Evolutionary conservation across 2,888 invertebrate species (phyloP), one percentile per base, ranked within the genome.

Genomic region (Nineta flava): DNA sequence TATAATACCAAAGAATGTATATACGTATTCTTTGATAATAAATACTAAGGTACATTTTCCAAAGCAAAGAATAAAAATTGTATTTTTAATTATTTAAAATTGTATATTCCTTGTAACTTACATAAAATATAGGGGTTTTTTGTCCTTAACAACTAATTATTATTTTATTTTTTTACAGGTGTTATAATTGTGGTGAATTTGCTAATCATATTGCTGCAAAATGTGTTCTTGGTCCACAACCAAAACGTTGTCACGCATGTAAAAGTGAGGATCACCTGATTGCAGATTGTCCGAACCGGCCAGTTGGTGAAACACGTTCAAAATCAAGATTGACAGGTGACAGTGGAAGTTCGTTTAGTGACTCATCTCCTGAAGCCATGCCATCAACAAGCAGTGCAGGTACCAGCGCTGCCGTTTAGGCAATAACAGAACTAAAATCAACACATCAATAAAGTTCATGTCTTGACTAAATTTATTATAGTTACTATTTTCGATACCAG

Each of bases 101-200:
- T n/a, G n/a, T n/a, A n/a, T n/a, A n/a, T n/a, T n/a, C n/a, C n/a
- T n/a, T n/a, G n/a, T n/a, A n/a, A n/a, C n/a, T n/a, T n/a, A n/a
- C n/a, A n/a, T n/a, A n/a, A n/a, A n/a, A n/a, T n/a, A n/a, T n/a
- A n/a, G n/a, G n/a, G n/a, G n/a, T n/a, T n/a, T n/a, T n/a, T n/a
- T n/a, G n/a, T n/a, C n/a, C n/a, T n/a, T n/a, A n/a, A n/a, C n/a
- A n/a, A n/a, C n/a, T n/a, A n/a, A n/a, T n/a, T n/a, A n/a, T n/a
- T n/a, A n/a, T n/a, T n/a, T 19, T 53, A 54, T 55, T 31, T 50
- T 53, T n/a, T 52, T 68, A 45, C 65, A 87, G 88, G 63, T 93
- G 92, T 70, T 93, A 91, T 68, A 93, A 93, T 66, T 93, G 92
- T 62, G 91, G 92, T 4, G 87, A 90, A 66, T 90, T 91, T 63